Conservation (phyloP, 2,888 invertebrate genomes). For the Drosophila parthenogenetica region DNA sequence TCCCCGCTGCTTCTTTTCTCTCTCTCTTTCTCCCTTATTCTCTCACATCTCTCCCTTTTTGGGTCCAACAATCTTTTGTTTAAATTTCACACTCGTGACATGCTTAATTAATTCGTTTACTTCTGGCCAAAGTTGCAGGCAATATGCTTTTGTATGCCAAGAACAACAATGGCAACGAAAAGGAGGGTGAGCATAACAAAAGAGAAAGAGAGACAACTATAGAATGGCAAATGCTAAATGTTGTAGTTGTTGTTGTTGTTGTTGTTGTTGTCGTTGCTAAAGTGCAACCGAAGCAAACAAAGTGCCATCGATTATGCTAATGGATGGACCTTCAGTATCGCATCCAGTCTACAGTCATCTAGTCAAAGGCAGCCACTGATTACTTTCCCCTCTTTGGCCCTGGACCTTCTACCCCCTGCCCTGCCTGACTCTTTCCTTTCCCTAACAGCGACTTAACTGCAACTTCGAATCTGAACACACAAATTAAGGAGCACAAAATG, state of each 20-base stretch:
- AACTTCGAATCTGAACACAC: slow-evolving; percentile 3
- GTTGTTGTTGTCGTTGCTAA: slow-evolving; percentile 8
- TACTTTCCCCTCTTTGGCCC: slow-evolving; percentile 13
- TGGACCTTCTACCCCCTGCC: no score
- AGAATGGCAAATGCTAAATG: slow-evolving; percentile 11
- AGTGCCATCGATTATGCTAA: slow-evolving; percentile 74
- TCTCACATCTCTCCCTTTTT: slow-evolving; percentile 3
- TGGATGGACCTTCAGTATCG: slow-evolving; percentile 37
- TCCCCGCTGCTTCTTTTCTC: no score
- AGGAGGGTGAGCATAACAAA: slow-evolving; percentile 7
- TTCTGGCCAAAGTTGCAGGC: slow-evolving; percentile 33
- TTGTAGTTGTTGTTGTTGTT: slow-evolving; percentile 15
- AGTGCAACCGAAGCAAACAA: slow-evolving; percentile 45
- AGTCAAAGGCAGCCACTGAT: slow-evolving; percentile 41
- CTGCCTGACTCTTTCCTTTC: not conserved
- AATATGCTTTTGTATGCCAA: slow-evolving; percentile 24
- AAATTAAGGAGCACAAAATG: slow-evolving; percentile 38
- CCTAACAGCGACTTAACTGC: not conserved
- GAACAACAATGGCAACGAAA: slow-evolving; percentile 40
- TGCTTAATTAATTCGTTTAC: slow-evolving; percentile 76
- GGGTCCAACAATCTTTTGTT: slow-evolving; percentile 64
- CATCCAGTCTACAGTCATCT: slow-evolving; percentile 12
- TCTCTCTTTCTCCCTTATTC: not conserved
- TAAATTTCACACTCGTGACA: slow-evolving; percentile 68
- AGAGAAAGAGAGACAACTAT: slow-evolving; percentile 2